These are phyloP conservation scores for Hecatera dysodea DNA, from an alignment of 2,888 invertebrate genomes.

Conservation along the genomic window DNA sequence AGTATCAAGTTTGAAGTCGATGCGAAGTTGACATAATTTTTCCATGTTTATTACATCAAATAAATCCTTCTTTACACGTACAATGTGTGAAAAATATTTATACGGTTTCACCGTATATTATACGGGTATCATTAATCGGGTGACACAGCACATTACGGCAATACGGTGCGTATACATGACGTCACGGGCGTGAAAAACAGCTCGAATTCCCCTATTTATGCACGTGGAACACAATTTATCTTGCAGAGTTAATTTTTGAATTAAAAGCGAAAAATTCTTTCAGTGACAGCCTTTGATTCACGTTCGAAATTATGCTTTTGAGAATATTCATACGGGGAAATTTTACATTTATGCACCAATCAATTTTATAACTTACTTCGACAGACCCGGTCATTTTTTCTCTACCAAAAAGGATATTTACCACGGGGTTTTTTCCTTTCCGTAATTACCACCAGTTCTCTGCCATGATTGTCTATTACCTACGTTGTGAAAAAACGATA, in stretches of 20 bases:
- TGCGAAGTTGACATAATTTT: not conserved
- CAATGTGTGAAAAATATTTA: constrained; percentile 42
- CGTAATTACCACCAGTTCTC: no score
- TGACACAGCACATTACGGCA: constrained; percentile 65
- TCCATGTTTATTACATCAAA: constrained; percentile 2
- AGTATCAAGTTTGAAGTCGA: not conserved
- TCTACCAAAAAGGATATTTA: not conserved
- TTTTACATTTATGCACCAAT: constrained; percentile 43
- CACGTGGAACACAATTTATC: constrained; percentile 60
- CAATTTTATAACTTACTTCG: constrained; percentile 36
- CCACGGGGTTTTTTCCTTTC: no score
- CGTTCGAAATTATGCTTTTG: constrained; percentile 24
- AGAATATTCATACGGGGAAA: constrained; percentile 30
- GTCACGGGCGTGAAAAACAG: constrained; percentile 61
- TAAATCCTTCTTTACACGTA: constrained; percentile 18
- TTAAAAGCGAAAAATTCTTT: constrained; percentile 43
- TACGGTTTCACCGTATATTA: constrained; percentile 33
- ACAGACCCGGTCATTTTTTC: not conserved
- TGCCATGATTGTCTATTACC: no score
- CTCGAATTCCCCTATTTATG: constrained; percentile 56
- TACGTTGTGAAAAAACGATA: no score
- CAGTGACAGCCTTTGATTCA: constrained; percentile 32
- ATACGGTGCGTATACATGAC: constrained; percentile 60
- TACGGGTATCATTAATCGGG: constrained; percentile 60
- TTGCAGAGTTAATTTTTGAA: constrained; percentile 58